phyloP scores from a whole-genome alignment of 2,888 invertebrate species.

The Schizotus pectinicornis region DNA sequence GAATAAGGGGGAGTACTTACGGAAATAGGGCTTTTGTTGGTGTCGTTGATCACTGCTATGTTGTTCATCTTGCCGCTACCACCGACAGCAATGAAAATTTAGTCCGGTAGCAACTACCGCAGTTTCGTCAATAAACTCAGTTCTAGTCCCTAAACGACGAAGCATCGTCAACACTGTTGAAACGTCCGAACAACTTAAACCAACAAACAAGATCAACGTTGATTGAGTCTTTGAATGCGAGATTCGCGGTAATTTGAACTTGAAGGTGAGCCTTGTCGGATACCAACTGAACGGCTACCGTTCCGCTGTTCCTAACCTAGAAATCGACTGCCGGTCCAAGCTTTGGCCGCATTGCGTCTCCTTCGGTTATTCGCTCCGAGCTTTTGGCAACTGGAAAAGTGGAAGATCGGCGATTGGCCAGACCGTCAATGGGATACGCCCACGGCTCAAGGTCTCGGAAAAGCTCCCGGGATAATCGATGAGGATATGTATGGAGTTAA shows the following conservation, averaged over 20 bases:
- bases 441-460: constrained; percentile 35
- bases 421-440: constrained; percentile 30
- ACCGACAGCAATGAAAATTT: neutral
- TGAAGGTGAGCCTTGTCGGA: too few relatives aligned
- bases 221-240: too few relatives aligned
- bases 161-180: too few relatives aligned
- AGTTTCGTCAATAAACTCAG: neutral
- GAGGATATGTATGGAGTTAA: constrained; percentile 12
- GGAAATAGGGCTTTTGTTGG: constrained; percentile 34
- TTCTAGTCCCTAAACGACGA: constrained; percentile 33
- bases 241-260: too few relatives aligned
- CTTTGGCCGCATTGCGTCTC: constrained; percentile 51
- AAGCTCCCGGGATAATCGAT: constrained; percentile 38
- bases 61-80: constrained; percentile 12
- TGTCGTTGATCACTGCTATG: constrained; percentile 30
- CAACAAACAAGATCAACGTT: too few relatives aligned
- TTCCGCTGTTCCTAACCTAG: constrained; percentile 37
- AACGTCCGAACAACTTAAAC: too few relatives aligned
- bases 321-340: constrained; percentile 31
- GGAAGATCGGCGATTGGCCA: constrained; percentile 36
- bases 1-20: constrained; percentile 26
- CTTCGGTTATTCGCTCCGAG: constrained; percentile 37
- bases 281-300: constrained; percentile 10
- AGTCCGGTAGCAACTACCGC: neutral
- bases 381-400: constrained; percentile 35